phyloP scores from a whole-genome alignment of 2,888 invertebrate genomes.

The Byasa hedistus region DNA sequence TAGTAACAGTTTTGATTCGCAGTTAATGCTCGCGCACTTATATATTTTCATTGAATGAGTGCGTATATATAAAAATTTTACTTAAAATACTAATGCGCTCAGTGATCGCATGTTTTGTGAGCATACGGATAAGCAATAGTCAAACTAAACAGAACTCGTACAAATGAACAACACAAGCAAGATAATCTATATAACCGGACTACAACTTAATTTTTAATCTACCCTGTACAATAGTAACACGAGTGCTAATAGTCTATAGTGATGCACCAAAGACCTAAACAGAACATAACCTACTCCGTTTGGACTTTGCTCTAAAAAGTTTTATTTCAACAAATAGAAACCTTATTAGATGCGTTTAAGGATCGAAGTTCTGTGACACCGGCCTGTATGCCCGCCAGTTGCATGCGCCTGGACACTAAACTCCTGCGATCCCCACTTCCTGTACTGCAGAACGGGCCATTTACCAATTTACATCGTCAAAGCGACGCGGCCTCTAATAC shows the following conservation, averaged over 20 bases:
- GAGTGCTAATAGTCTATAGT: slow-evolving; percentile 2
- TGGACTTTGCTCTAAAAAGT: slow-evolving; percentile 16
- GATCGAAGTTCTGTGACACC: slow-evolving; percentile 1
- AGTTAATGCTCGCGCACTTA: no score
- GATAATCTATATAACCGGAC: not conserved
- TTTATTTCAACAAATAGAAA: slow-evolving; percentile 4
- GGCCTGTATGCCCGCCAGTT: slow-evolving; percentile 7
- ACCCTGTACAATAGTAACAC: not conserved
- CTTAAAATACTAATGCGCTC: no score
- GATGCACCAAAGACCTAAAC: slow-evolving; percentile 13
- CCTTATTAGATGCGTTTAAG: not conserved
- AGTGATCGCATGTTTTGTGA: not conserved
- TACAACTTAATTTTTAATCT: not conserved
- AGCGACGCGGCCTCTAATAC: slow-evolving; percentile 45
- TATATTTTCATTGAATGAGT: no score
- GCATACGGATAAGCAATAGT: not conserved
- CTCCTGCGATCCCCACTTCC: slow-evolving; percentile 58
- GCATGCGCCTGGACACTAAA: slow-evolving; percentile 38
- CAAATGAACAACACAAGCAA: not conserved
- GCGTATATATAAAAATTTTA: no score
- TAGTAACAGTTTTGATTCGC: no score
- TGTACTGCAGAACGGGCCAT: slow-evolving; percentile 52
- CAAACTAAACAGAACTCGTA: not conserved
- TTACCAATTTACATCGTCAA: slow-evolving; percentile 66
- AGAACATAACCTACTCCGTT: slow-evolving; percentile 17